Conservation (phyloP, 2,797 vertebrate genomes). For the Aplochiton taeniatus region DNA sequence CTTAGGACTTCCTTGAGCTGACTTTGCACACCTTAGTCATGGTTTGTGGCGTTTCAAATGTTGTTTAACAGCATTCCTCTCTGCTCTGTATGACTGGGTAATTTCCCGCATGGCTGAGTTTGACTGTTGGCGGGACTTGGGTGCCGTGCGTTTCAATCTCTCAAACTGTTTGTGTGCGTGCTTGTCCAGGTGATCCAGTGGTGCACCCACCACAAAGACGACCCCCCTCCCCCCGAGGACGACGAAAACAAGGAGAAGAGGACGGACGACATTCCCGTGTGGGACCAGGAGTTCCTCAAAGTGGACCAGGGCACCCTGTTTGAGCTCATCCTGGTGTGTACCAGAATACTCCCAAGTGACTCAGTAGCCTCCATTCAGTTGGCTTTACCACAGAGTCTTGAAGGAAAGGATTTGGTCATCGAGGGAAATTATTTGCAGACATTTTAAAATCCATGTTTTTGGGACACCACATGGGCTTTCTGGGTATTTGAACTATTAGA, state of each 20-base stretch:
- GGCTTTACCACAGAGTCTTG: too few species aligned
- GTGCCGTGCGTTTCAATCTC: not conserved
- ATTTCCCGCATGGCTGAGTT: not conserved
- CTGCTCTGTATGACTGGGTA: too few species aligned
- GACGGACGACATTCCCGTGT: constrained; percentile 98
- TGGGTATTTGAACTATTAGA: too few species aligned
- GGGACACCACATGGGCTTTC: too few species aligned
- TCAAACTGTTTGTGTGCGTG: constrained; percentile 1
- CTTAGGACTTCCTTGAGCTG: too few species aligned
- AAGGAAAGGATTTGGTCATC: too few species aligned
- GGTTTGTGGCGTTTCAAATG: too few species aligned
- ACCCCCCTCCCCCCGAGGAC: constrained; percentile 97
- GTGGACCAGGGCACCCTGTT: constrained; percentile 99
- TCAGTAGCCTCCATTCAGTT: too few species aligned
- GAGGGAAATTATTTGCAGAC: too few species aligned
- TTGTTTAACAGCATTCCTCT: too few species aligned
- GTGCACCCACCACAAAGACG: constrained; percentile 99
- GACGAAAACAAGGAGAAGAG: constrained; percentile 99
- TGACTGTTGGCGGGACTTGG: not conserved
- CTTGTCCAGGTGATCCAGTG: constrained; percentile 92
- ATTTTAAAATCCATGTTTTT: too few species aligned
- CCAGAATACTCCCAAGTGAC: not conserved
- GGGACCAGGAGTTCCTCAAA: constrained; percentile 99
- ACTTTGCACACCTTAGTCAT: too few species aligned
- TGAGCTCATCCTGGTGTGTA: constrained; percentile 94